These are phyloP conservation scores for Pedionomus torquatus DNA, from an alignment of 2,113 vertebrate species.

Conservation along the genomic window DNA sequence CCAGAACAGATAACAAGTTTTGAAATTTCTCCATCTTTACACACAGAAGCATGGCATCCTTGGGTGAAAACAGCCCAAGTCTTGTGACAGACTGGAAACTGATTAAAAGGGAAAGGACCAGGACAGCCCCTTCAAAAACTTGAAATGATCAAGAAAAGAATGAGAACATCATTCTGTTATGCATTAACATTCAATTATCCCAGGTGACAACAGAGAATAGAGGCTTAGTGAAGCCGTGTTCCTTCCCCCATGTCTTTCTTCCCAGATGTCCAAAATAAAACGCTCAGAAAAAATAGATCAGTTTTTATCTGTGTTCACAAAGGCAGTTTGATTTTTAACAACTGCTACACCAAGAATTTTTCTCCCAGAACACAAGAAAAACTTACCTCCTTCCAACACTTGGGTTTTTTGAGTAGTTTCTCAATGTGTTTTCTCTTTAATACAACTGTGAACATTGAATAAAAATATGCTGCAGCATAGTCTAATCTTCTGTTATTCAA, in stretches of 20 bases:
- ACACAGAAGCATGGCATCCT: not conserved
- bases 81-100: not conserved
- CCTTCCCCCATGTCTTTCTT: not conserved
- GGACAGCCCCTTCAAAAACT: not conserved
- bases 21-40: not conserved
- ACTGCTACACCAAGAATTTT: not conserved
- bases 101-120: not conserved
- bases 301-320: not conserved
- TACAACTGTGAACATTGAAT: not conserved
- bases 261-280: not conserved
- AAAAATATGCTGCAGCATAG: not conserved
- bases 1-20: not conserved
- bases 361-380: not conserved
- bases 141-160: not conserved
- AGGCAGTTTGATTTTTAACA: not conserved
- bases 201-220: not conserved
- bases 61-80: not conserved
- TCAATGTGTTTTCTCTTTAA: not conserved
- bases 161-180: not conserved
- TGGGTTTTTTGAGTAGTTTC: not conserved
- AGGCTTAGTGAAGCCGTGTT: not conserved
- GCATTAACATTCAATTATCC: not conserved
- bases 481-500: not conserved
- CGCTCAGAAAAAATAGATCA: not conserved
- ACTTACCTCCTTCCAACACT: not conserved